phyloP scores from a whole-genome alignment of 2,797 vertebrate genomes.

The Coregonus ussuriensis region DNA sequence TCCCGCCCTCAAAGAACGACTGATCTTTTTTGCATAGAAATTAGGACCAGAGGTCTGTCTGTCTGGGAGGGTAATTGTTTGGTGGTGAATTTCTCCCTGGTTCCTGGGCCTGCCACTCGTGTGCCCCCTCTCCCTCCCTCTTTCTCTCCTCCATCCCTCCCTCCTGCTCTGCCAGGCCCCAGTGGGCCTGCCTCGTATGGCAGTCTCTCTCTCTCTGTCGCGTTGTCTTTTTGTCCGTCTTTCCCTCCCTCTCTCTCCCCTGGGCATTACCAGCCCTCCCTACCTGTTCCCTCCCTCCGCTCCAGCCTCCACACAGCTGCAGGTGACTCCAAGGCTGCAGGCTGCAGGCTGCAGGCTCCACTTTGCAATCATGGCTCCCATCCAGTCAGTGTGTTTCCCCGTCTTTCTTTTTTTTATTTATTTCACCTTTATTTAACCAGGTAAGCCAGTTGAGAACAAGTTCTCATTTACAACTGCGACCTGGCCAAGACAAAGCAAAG shows the following conservation, averaged over 20 bases:
- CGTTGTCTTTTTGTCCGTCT: not conserved
- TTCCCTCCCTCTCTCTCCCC: not conserved
- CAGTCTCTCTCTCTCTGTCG: not conserved
- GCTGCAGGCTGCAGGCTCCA: not conserved
- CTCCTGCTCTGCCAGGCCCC: conserved; percentile 24
- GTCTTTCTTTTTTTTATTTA: too few species aligned
- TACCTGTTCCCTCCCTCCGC: not conserved
- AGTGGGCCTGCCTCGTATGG: conserved; percentile 27
- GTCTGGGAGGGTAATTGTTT: conserved; percentile 60
- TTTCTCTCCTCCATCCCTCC: conserved; percentile 4
- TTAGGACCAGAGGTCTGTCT: conserved; percentile 57
- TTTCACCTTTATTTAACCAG: too few species aligned
- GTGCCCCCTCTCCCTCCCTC: conserved; percentile 11
- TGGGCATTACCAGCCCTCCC: not conserved
- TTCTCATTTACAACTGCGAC: too few species aligned
- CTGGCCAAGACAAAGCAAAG: too few species aligned
- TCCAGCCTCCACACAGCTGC: conserved; percentile 1
- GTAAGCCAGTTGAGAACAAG: too few species aligned
- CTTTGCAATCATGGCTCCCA: conserved; percentile 18
- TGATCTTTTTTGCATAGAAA: conserved; percentile 67
- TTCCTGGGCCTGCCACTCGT: conserved; percentile 25
- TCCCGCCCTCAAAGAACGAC: conserved; percentile 45
- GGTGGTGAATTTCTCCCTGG: conserved; percentile 48
- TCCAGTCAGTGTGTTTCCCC: conserved; percentile 23
- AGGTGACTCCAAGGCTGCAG: not conserved